These are phyloP conservation scores for Bufo gargarizans DNA, from an alignment of 2,113 vertebrate genomes.

Conservation along the genomic window DNA sequence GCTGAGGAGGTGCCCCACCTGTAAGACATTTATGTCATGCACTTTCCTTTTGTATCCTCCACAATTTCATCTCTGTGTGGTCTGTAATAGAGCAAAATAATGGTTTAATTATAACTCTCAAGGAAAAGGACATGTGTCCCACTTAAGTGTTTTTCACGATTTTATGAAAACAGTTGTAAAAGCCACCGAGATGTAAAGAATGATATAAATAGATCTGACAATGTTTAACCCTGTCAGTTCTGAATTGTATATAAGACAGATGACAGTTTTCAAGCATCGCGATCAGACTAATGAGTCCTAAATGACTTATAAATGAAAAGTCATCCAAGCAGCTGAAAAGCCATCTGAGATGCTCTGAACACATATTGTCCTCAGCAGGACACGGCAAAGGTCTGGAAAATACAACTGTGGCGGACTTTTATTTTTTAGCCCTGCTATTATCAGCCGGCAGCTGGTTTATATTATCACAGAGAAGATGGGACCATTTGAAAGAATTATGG, in stretches of 20 bases:
- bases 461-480: conserved; percentile 74
- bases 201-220: neutral
- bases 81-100: neutral
- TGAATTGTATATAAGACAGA: neutral
- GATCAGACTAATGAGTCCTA: conserved; percentile 11
- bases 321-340: neutral
- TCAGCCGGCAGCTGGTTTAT: conserved; percentile 82
- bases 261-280: neutral
- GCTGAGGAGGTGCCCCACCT: neutral
- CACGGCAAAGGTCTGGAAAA: conserved; percentile 62
- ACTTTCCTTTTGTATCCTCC: neutral
- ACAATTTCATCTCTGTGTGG: neutral
- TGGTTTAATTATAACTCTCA: neutral
- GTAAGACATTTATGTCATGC: neutral
- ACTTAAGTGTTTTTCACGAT: neutral
- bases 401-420: conserved; percentile 61
- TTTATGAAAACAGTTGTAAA: neutral
- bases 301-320: conserved; percentile 10
- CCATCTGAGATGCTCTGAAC: conserved; percentile 61
- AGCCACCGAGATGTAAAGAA: neutral
- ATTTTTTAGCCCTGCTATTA: conserved; percentile 72
- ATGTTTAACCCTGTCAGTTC: neutral
- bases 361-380: conserved; percentile 63
- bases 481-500: conserved; percentile 80
- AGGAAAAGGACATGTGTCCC: neutral